Conservation (phyloP, 1,140 invertebrate species). For the Saccostrea cuccullata region DNA sequence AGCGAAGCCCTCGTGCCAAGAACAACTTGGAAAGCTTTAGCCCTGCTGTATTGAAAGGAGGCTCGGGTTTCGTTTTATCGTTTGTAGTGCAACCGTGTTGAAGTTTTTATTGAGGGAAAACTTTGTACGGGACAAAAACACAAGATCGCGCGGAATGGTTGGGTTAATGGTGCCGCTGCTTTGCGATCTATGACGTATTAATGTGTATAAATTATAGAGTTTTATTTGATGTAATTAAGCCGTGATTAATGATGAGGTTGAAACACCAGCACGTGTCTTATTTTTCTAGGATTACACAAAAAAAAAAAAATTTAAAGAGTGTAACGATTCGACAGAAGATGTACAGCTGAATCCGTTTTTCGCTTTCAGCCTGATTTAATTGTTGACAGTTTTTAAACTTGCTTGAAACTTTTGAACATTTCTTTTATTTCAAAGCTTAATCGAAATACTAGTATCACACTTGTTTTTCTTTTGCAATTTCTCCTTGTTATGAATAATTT, state of each 20-base stretch:
- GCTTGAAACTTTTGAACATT: too few species aligned
- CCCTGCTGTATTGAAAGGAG: background rate
- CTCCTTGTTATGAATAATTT: too few species aligned
- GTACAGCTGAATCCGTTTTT: too few species aligned
- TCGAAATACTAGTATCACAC: too few species aligned
- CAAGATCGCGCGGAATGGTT: background rate
- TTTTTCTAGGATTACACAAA: background rate
- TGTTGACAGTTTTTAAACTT: too few species aligned
- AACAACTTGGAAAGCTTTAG: slow-evolving; percentile 1
- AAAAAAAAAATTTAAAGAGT: background rate
- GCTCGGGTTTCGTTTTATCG: slow-evolving; percentile 23
- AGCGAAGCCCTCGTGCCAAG: background rate
- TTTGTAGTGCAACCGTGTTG: slow-evolving; percentile 27
- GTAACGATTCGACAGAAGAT: too few species aligned
- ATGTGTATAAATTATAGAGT: slow-evolving; percentile 2
- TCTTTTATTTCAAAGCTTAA: too few species aligned
- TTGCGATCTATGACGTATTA: background rate
- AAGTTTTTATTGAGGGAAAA: slow-evolving; percentile 3
- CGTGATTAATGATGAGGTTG: slow-evolving; percentile 2
- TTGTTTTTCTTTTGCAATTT: too few species aligned
- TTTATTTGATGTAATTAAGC: slow-evolving; percentile 34
- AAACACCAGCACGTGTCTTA: background rate
- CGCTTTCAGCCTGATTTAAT: too few species aligned
- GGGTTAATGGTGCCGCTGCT: background rate
- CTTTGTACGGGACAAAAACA: slow-evolving; percentile 14